phyloP scores from a whole-genome alignment of 2,888 invertebrate species.

The Coronaproctus castanopsis region DNA sequence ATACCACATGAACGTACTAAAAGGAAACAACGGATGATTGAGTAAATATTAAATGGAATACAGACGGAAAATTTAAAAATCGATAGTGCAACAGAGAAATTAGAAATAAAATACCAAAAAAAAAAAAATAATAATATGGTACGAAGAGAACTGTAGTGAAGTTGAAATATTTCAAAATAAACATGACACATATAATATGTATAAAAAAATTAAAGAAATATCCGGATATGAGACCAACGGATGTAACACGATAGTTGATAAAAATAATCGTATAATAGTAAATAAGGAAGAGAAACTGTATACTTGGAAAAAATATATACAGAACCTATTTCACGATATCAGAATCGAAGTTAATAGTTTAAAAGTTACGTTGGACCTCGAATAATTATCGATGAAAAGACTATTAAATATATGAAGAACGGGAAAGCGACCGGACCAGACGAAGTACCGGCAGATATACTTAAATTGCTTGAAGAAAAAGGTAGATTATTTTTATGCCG shows the following conservation, averaged over 20 bases:
- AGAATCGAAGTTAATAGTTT: background rate
- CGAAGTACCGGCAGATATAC: background rate
- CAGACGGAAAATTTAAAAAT: background rate
- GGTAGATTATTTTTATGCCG: background rate
- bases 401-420: background rate
- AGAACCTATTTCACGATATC: background rate
- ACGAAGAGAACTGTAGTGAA: background rate
- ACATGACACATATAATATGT: background rate
- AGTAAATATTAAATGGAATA: background rate
- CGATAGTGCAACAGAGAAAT: background rate
- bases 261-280: background rate
- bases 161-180: background rate
- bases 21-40: background rate
- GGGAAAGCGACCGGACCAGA: background rate
- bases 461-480: background rate
- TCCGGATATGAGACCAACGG: background rate
- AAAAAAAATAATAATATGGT: background rate
- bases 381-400: background rate
- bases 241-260: background rate
- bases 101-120: background rate
- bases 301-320: background rate
- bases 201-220: background rate
- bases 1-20: background rate
- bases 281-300: background rate
- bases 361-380: too few relatives aligned